Base-by-base conservation (phyloP, 2,797 vertebrate species). In the Pogoniulus pusillus region DNA sequence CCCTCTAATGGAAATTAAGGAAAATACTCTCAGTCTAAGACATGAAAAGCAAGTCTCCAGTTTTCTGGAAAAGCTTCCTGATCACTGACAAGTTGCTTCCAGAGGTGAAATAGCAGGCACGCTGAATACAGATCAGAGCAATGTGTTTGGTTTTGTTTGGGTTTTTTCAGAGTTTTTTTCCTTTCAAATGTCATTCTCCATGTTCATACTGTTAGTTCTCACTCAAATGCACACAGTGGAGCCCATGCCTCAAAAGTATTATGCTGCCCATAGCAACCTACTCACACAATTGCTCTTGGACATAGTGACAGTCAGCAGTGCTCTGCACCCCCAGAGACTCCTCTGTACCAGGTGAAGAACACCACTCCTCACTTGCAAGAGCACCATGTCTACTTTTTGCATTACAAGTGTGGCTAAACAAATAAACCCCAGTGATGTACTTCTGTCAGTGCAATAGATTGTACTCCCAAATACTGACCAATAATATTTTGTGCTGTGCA, bases 391-490 rank as follows among this genome's bases (percentile, higher is more conserved):
- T 80, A 23, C 62, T 91, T 77, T 74, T 53, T 82, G 30, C 19
- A 35, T 43, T 32, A 24, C 17, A 57, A 1, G 26, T 9, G 13
- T 14, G 4, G 23, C 30, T 77, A 78, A 80, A 60, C 19, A 77
- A 80, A 64, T 29, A 86, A 76, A 65, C 9, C 1, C 10, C 32
- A 57, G n/a, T 7, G 26, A 49, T 7, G 6, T 3, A 17, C 62
- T 82, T 65, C 80, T 77, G 47, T 66, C 51, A 72, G 2, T 0
- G 0, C 4, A 72, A 3, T n/a, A 49, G 55, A 34, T 39, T 53
- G 14, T 30, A n/a, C 16, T 88, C 29, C 18, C 1, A 3, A n/a
- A 47, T 53, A 76, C 32, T 53, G 35, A 34, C 70, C 24, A 76
- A 70, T 27, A 85, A n/a, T 69, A 77, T 89, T 73, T 88, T 69